Evolutionary conservation across 2,113 vertebrate species (phyloP).

Genomic region (Nothocercus julius): DNA sequence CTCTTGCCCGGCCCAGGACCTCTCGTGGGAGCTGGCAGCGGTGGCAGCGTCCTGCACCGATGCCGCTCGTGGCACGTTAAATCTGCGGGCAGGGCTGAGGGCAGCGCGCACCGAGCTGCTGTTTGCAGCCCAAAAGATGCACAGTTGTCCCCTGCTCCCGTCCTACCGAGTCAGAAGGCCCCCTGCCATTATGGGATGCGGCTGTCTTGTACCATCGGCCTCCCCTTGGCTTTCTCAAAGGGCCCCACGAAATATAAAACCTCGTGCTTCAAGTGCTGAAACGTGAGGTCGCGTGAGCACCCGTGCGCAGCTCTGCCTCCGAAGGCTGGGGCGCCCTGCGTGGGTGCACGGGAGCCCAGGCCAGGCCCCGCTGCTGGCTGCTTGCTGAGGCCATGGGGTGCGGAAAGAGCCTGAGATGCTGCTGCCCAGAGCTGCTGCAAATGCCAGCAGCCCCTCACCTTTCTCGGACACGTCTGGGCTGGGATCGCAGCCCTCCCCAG

Average conservation of each 20-base stretch:
- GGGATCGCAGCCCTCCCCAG: background rate
- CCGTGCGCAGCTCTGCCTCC: background rate
- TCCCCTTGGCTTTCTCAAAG: background rate
- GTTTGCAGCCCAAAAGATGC: background rate
- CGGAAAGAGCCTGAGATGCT: background rate
- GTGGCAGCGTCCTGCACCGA: background rate
- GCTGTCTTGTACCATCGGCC: background rate
- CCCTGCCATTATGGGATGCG: background rate
- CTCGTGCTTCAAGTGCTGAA: background rate
- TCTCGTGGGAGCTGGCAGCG: background rate
- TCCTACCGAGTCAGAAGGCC: background rate
- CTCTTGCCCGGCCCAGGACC: too few species aligned
- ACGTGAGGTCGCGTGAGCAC: too few species aligned
- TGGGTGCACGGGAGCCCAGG: too few species aligned
- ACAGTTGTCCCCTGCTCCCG: background rate
- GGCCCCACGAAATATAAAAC: background rate
- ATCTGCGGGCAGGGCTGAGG: background rate
- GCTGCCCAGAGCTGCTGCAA: background rate
- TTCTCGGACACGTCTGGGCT: background rate
- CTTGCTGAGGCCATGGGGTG: background rate
- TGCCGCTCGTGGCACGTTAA: background rate
- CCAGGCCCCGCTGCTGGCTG: too few species aligned
- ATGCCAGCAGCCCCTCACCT: background rate
- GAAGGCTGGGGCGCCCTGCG: too few species aligned
- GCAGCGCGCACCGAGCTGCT: background rate